Conservation (phyloP, 1,140 invertebrate genomes). For the Drosophila nannoptera region DNA sequence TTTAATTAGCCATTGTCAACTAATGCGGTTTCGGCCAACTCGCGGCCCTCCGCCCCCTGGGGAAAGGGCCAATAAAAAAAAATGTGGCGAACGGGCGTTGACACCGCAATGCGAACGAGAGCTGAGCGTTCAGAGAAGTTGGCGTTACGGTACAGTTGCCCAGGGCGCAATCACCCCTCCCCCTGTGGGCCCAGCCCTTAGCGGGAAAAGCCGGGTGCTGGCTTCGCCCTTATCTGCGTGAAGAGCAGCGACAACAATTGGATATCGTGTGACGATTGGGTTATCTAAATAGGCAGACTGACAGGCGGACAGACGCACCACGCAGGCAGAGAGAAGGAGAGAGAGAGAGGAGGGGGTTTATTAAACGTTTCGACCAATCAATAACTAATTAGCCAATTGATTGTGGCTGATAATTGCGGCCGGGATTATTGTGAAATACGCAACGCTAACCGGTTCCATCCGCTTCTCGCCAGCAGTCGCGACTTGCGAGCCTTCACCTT, state of each 20-base stretch:
- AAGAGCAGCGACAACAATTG: neutral
- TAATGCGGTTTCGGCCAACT: conserved; percentile 39
- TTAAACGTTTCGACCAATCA: conserved; percentile 60
- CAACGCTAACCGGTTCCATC: conserved; percentile 1
- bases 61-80: conserved; percentile 17
- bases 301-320: too few species aligned
- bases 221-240: conserved; percentile 4
- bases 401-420: conserved; percentile 37
- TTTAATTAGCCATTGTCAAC: conserved; percentile 59
- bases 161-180: too few species aligned
- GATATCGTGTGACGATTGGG: conserved; percentile 24
- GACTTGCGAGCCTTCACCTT: conserved; percentile 62
- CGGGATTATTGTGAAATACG: conserved; percentile 48
- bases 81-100: conserved; percentile 42
- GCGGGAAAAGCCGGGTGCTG: too few species aligned
- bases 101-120: conserved; percentile 15
- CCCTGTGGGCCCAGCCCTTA: too few species aligned
- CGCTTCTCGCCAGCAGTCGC: conserved; percentile 37
- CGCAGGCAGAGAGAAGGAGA: neutral
- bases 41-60: conserved; percentile 21
- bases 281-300: conserved; percentile 54
- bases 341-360: conserved; percentile 19
- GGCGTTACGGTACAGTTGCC: conserved; percentile 28
- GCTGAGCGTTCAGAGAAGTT: neutral
- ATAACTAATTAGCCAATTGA: conserved; percentile 68